Percentiles rank a stretch among this genome's conserved stretches.
These are phyloP conservation scores for Fopius arisanus DNA, from an alignment of 1,140 invertebrate species.

Conservation along the genomic window DNA sequence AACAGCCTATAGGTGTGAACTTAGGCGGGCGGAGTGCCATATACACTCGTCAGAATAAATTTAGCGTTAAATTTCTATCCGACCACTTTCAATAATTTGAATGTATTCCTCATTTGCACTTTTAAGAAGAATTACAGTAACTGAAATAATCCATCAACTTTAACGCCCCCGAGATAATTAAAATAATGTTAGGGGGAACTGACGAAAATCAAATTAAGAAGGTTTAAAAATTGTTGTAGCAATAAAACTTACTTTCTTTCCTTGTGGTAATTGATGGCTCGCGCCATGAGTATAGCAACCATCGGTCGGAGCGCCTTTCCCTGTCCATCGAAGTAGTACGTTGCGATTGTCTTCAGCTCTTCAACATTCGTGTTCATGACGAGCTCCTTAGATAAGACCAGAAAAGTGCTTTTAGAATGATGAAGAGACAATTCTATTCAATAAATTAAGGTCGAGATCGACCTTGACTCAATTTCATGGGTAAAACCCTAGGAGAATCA, in stretches of 20 bases:
- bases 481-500: background rate
- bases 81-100: too few species aligned
- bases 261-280: slow-evolving; percentile 90
- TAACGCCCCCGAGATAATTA: background rate
- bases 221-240: slow-evolving; percentile 11
- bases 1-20: too few species aligned
- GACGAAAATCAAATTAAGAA: background rate
- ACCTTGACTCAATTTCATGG: slow-evolving; percentile 42
- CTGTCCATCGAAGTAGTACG: slow-evolving; percentile 96
- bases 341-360: slow-evolving; percentile 86
- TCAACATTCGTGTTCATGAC: slow-evolving; percentile 78
- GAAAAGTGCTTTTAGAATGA: background rate
- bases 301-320: slow-evolving; percentile 94
- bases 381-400: slow-evolving; percentile 72
- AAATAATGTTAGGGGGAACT: background rate
- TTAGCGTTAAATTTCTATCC: too few species aligned
- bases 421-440: background rate
- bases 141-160: too few species aligned
- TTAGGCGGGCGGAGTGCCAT: too few species aligned
- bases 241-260: slow-evolving; percentile 75
- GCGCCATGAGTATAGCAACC: slow-evolving; percentile 89
- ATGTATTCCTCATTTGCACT: too few species aligned
- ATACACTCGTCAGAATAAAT: too few species aligned
- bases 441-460: slow-evolving; percentile 15
- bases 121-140: too few species aligned